Evolutionary conservation across 2,797 vertebrate genomes (phyloP), one percentile per base, ranked within the genome.

Genomic region (Helicolenus hilgendorfi): DNA sequence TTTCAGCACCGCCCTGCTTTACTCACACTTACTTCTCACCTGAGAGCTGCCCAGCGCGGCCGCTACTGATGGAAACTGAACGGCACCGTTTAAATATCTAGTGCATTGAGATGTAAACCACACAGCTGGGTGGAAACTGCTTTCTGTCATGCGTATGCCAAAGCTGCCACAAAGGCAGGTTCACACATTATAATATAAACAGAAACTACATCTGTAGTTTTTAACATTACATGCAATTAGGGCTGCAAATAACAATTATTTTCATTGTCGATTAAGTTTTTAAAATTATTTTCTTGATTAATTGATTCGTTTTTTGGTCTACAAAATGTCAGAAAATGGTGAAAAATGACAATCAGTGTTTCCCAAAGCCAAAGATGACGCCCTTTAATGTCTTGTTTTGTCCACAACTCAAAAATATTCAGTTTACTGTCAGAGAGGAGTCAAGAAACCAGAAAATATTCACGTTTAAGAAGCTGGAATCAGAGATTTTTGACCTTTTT

Each of bases 21-120:
- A 56, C 31, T 67, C 26, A 70, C 55, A 67, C 11, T 0, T 36
- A 53, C 38, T 71, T 86, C 79, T 87, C 87, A 92, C 84, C 88
- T 92, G 85, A 75, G 69, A 0, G 18, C 31, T 53, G 33, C 62
- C 31, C 15, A 15, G 29, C 15, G 11, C 3, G 53, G n/a, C 63
- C 0, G 2, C 49, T n/a, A 45, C 41, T 22, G 69, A 65, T 38
- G 14, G 41, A 29, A 10, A 63, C 11, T 41, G 45, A 83, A 13
- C 27, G 11, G 35, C 56, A 38, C 3, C 2, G 36, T 70, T 27
- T 41, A 53, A 33, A 45, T 33, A 22, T 58, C 1, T 29, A 68
- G 58, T 11, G 7, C n/a, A 11, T 27, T 53, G 29, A 45, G 26
- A 78, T 15, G 11, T 55, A 53, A 53, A 53, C 8, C 20, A 53